Evolutionary conservation across 1,140 invertebrate genomes (phyloP), one percentile per base, ranked within the genome.

Genomic region (Drosophila nigrodunni): DNA sequence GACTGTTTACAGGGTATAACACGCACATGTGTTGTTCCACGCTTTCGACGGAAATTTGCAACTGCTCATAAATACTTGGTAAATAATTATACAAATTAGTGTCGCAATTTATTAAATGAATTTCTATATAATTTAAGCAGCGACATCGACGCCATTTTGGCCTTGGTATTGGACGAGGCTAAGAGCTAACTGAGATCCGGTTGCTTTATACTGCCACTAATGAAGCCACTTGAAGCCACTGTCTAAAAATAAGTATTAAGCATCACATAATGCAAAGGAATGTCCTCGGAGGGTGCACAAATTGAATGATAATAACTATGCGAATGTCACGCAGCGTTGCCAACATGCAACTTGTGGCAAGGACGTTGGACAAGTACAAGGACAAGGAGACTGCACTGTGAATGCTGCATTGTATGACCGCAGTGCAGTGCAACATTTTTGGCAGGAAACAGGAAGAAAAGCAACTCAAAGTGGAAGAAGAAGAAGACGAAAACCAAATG

Each of bases 81-180:
- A 85, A 85, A 88, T 88, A 77, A 89, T 88, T 89, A 89, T 74
- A 70, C 50, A 88, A 88, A 88, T 88, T 88, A 85, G 70, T 73
- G 82, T 74, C 71, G 80, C 78, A 89, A 80, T 88, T 88, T 89
- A 80, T 88, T 62, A 78, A 88, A 88, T 88, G 77, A 89, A 88
- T 89, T 89, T 66, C 10, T 75, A 54, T 62, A 43, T 57, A 69
- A 86, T 79, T 74, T 50, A 57, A 62, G 57, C 52, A 34, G 7
- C 15, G 35, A 55, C 25, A 7, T 15, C 18, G 7, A 60, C 35
- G 25, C 7, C 35, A n/a, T 44, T n/a, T 50, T 74, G 61, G 60
- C 68, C 60, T 66, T 60, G 61, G 13, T 9, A n/a, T 41, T 41
- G 30, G 50, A n/a, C n/a, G 1, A 25, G 30, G 39, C 10, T 41